Conservation (phyloP, 2,888 invertebrate genomes). For the Thymelicus sylvestris region DNA sequence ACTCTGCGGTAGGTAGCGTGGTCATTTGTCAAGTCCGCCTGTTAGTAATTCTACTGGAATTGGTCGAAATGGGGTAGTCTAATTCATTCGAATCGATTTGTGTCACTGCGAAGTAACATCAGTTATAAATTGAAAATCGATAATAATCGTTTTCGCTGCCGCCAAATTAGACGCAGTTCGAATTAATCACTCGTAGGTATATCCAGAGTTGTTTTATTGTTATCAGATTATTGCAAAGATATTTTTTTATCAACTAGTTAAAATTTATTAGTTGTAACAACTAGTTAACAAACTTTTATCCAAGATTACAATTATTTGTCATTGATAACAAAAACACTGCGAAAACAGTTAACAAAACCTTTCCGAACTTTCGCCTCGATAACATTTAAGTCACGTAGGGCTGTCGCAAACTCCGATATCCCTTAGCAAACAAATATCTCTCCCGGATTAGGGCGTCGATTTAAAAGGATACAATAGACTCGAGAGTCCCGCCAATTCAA, state of each 20-base stretch:
- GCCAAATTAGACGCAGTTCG: not conserved
- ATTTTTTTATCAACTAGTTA: too few species aligned
- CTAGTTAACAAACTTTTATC: too few species aligned
- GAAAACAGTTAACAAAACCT: conserved; percentile 19
- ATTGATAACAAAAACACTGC: not conserved
- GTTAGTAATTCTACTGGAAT: conserved; percentile 26
- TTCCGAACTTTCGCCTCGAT: conserved; percentile 26
- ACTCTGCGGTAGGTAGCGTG: conserved; percentile 17
- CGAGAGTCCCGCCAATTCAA: conserved; percentile 63
- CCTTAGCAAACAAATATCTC: conserved; percentile 77
- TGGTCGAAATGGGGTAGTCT: conserved; percentile 17
- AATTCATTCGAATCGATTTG: conserved; percentile 31
- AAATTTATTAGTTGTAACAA: too few species aligned
- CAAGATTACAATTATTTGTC: not conserved
- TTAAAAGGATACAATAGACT: conserved; percentile 68
- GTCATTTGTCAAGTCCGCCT: conserved; percentile 48
- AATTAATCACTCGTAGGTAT: not conserved
- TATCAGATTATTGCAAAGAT: not conserved
- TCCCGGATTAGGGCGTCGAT: conserved; percentile 70
- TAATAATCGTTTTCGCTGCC: conserved; percentile 22
- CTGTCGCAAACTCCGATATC: conserved; percentile 57
- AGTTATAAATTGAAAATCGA: conserved; percentile 34
- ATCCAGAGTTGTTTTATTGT: not conserved
- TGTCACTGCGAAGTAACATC: conserved; percentile 25
- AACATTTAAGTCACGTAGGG: conserved; percentile 68